phyloP scores from a whole-genome alignment of 2,113 vertebrate species.

The Mus pahari region DNA sequence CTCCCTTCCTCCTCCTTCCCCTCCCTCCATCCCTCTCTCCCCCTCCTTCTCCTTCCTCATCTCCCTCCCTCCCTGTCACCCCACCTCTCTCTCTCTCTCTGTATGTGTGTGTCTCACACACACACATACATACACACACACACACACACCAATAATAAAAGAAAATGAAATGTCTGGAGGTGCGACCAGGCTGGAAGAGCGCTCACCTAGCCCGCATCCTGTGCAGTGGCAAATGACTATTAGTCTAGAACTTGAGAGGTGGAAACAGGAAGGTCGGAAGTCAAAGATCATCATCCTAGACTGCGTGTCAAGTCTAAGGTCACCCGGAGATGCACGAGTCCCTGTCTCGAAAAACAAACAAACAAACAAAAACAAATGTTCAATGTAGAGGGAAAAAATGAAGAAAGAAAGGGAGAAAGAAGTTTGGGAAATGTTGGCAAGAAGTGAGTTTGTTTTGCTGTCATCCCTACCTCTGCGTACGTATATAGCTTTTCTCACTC shows the following conservation, averaged over 20 bases:
- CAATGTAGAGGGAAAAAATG: not conserved
- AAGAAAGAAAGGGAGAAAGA: not conserved
- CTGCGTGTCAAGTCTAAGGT: not conserved
- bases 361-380: not conserved
- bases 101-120: not conserved
- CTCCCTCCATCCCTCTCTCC: too few relatives aligned
- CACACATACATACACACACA: not conserved
- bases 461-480: not conserved
- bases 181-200: not conserved
- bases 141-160: not conserved
- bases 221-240: not conserved
- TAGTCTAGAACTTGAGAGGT: not conserved
- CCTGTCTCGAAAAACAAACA: not conserved
- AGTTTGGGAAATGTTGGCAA: not conserved
- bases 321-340: not conserved
- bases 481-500: not conserved
- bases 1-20: too few relatives aligned
- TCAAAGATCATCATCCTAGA: not conserved
- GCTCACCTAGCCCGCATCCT: not conserved
- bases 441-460: not conserved
- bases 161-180: not conserved
- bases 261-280: not conserved
- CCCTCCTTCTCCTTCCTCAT: too few relatives aligned
- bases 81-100: not conserved
- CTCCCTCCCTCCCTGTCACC: too few relatives aligned